Evolutionary conservation across 2,797 vertebrate genomes (phyloP).

Genomic region (Gymnocypris eckloni): DNA sequence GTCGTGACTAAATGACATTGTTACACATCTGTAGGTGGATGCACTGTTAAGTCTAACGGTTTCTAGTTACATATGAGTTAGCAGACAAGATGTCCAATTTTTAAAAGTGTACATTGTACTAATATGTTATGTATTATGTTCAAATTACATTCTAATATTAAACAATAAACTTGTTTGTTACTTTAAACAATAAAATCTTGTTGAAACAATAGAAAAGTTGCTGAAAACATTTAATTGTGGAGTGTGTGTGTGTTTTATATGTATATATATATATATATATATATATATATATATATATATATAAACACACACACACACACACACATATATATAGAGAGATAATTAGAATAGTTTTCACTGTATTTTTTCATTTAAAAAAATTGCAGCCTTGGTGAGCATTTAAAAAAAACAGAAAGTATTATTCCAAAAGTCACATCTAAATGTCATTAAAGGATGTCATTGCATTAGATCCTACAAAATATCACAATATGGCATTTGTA

Average conservation of each 20-base stretch:
- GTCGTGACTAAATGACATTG: background rate
- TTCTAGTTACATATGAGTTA: background rate
- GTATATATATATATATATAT: too few species aligned
- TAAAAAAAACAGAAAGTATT: background rate
- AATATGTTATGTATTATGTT: background rate
- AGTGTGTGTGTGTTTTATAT: too few species aligned
- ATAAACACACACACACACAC: too few species aligned
- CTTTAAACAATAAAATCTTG: background rate
- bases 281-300: too few species aligned
- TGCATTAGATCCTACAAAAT: background rate
- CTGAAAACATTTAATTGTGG: too few species aligned
- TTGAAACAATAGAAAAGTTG: background rate
- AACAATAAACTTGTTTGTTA: background rate
- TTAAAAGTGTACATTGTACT: background rate
- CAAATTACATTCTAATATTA: background rate
- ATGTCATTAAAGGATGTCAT: background rate
- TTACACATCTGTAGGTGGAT: background rate
- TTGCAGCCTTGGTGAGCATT: background rate
- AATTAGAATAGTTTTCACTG: too few species aligned
- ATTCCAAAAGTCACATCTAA: background rate
- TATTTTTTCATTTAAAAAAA: background rate
- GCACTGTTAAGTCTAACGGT: background rate
- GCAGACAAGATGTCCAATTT: background rate
- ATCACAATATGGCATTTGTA: background rate
- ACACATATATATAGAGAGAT: background rate